These are phyloP conservation scores for Scelioninae gen. 2 DNA, from an alignment of 2,888 invertebrate species.

Conservation along the genomic window DNA sequence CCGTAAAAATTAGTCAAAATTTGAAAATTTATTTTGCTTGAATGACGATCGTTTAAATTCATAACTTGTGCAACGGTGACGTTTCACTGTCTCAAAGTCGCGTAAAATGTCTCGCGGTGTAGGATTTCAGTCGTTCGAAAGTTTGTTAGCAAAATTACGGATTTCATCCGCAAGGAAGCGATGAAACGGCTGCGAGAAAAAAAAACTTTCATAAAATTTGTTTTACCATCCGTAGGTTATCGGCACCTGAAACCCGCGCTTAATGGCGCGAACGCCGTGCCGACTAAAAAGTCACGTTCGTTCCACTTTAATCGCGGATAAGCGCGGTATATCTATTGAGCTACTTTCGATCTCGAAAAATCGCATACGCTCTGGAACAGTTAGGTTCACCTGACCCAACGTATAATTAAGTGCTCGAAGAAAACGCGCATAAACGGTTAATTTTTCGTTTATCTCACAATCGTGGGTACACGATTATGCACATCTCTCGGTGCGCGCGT, in stretches of 20 bases:
- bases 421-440: conserved; percentile 47
- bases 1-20: no score
- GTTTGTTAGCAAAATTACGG: no score
- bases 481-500: conserved; percentile 27
- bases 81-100: no score
- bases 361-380: conserved; percentile 54
- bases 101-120: no score
- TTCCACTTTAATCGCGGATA: conserved; percentile 48
- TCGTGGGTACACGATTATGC: conserved; percentile 33
- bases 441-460: conserved; percentile 54
- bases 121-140: no score
- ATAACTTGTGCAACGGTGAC: no score
- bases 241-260: conserved; percentile 13
- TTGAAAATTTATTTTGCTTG: no score
- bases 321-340: conserved; percentile 48
- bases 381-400: conserved; percentile 55
- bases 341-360: conserved; percentile 58
- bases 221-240: not conserved
- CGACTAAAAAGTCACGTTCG: conserved; percentile 50
- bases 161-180: no score
- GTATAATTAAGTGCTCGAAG: conserved; percentile 48
- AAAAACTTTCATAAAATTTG: no score
- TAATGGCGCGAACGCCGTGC: conserved; percentile 27
- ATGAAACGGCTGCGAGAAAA: no score
- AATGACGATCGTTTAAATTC: no score